Evolutionary conservation across 2,888 invertebrate species (phyloP), one percentile per base, ranked within the genome.

Genomic region (Athrips mouffetella): DNA sequence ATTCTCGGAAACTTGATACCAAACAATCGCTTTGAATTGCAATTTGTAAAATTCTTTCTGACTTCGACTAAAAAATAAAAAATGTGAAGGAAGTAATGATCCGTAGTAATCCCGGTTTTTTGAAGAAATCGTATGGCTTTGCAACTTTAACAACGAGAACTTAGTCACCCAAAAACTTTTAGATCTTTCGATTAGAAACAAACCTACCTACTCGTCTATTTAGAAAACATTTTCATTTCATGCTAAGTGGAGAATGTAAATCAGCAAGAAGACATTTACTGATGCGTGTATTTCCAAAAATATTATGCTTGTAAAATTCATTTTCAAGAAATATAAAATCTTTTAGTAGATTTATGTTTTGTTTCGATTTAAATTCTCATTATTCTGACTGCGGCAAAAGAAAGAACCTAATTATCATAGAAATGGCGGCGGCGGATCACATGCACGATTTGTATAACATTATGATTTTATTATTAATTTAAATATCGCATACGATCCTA

Each of bases 381-480:
- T 67, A 70, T 65, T 65, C 66, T 73, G 73, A 71, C 63, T 69
- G 65, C 70, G 73, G 65, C 70, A 73, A 67, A 58, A 70, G 67
- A 70, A 72, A 67, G 66, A 65, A 74, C 63, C 72, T 73, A 78
- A 81, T 83, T 79, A 78, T 75, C 78, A 81, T 82, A 80, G 75
- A 77, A 71, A 82, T 76, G 71, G 73, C 72, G 62, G 45, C 58
- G 60, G 58, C 60, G 60, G 66, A 65, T 68, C 67, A 73, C 71
- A 75, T 73, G 69, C 75, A 67, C 76, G 80, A 79, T 83, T 82
- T 80, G 78, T 80, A 73, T 78, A 80, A 81, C 79, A 83, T 82
- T 82, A 84, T 80, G 76, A 83, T 84, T 83, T 84, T 86, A 85
- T 83, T 87, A 87, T 84, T 85, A 83, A 87, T 87, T 86, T 87